phyloP scores from a whole-genome alignment of 2,113 vertebrate genomes.

The Cygnus atratus region DNA sequence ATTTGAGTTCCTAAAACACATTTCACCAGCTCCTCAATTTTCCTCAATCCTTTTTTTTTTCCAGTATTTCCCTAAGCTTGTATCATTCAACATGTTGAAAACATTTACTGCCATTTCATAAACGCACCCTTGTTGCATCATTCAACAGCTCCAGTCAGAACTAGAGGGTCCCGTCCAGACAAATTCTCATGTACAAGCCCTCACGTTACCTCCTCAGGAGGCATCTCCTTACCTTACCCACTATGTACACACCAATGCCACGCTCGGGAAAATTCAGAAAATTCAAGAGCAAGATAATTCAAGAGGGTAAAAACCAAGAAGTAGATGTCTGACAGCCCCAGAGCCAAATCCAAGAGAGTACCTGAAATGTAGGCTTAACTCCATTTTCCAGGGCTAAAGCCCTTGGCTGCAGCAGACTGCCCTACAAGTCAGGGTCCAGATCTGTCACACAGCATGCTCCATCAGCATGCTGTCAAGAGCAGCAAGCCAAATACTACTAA shows the following conservation, averaged over 20 bases:
- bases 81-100: not conserved
- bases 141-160: not conserved
- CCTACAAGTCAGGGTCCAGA: rapidly evolving
- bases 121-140: rapidly evolving
- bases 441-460: not conserved
- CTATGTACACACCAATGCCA: not conserved
- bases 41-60: not conserved
- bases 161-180: not conserved
- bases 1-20: not conserved
- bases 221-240: not conserved
- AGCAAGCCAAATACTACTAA: not conserved
- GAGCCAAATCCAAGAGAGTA: not conserved
- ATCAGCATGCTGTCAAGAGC: not conserved
- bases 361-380: not conserved
- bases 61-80: not conserved
- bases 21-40: not conserved
- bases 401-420: not conserved
- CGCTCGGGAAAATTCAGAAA: not conserved
- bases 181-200: not conserved
- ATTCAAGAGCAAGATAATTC: not conserved
- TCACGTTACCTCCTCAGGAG: not conserved
- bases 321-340: not conserved
- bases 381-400: not conserved
- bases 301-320: not conserved
- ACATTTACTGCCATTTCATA: not conserved